These are phyloP conservation scores for Sardinella longiceps DNA, from an alignment of 2,797 vertebrate species.

Conservation along the genomic window DNA sequence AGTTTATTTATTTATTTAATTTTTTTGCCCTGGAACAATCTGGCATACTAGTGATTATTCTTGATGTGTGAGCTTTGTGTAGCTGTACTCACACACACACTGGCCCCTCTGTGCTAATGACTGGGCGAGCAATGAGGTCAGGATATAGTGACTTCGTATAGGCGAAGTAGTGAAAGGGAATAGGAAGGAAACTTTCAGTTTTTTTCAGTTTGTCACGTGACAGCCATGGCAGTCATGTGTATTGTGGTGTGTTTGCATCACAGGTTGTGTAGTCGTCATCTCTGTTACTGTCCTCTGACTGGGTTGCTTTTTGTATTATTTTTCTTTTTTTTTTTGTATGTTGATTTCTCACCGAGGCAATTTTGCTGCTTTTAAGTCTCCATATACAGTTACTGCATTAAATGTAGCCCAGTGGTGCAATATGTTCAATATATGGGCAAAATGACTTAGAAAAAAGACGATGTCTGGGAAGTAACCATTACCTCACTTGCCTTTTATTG, in stretches of 20 bases:
- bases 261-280: not conserved
- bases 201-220: too few relatives aligned
- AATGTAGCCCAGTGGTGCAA: not conserved
- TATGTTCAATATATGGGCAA: not conserved
- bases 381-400: not conserved
- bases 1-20: too few relatives aligned
- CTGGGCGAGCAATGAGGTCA: not conserved
- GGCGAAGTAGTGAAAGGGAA: not conserved
- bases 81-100: not conserved
- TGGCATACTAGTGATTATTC: not conserved
- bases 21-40: not conserved
- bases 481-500: conserved; percentile 4
- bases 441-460: not conserved
- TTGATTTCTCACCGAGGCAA: not conserved
- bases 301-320: not conserved
- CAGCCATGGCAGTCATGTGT: not conserved
- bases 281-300: not conserved
- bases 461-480: not conserved
- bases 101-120: not conserved
- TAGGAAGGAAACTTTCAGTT: not conserved
- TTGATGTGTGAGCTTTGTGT: not conserved
- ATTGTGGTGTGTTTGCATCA: too few relatives aligned
- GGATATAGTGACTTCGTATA: not conserved
- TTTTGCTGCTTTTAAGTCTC: not conserved
- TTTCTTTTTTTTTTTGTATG: not conserved